Conservation (phyloP, 2,113 vertebrate genomes). For the Sylvia atricapilla region DNA sequence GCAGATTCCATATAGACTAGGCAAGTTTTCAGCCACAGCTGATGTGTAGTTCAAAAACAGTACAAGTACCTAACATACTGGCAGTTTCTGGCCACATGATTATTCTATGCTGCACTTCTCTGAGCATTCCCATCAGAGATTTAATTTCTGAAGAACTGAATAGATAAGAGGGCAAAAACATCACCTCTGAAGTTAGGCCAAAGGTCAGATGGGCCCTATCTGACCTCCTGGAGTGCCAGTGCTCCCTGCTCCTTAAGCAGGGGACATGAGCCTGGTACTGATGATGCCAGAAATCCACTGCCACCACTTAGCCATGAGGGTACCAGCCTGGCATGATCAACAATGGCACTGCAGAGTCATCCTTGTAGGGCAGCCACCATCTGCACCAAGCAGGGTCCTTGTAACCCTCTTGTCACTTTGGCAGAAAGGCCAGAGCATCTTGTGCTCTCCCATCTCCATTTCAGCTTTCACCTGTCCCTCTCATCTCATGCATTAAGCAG, state of each 20-base stretch:
- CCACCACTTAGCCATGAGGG: fast-evolving
- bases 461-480: background rate
- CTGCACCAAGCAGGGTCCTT: background rate
- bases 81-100: background rate
- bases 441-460: background rate
- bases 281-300: fast-evolving
- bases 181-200: background rate
- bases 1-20: background rate
- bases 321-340: fast-evolving
- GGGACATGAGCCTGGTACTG: fast-evolving
- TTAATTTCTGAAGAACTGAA: background rate
- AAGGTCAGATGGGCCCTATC: background rate
- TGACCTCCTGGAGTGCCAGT: background rate
- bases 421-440: background rate
- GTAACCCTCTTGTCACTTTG: background rate
- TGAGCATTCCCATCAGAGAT: background rate
- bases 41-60: background rate
- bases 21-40: background rate
- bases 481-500: slow-evolving; percentile 10
- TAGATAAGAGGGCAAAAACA: background rate
- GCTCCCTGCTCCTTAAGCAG: background rate
- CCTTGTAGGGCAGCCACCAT: background rate
- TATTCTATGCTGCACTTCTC: background rate
- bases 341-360: background rate
- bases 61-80: background rate